These are phyloP conservation scores for Sceloporus tristichus DNA, from an alignment of 2,113 vertebrate genomes.

Conservation along the genomic window DNA sequence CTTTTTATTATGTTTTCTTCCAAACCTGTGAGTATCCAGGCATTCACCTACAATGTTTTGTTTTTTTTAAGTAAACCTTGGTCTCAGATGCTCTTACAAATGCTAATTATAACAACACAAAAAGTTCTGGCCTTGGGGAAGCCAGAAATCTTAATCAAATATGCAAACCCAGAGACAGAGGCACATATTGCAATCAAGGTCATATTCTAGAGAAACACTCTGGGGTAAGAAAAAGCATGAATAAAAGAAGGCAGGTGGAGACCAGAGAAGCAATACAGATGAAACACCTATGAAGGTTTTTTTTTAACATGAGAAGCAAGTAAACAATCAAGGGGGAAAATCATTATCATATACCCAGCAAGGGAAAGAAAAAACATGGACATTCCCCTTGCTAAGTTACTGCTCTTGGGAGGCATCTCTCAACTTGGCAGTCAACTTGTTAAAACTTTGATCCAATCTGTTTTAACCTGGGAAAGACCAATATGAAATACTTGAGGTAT, in stretches of 20 bases:
- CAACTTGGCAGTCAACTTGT: background rate
- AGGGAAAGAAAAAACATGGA: background rate
- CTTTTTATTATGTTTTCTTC: background rate
- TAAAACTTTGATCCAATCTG: background rate
- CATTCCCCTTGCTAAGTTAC: background rate
- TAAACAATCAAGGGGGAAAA: background rate
- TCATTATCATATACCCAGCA: conserved; percentile 6
- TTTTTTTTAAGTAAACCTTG: background rate
- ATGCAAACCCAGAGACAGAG: conserved; percentile 27
- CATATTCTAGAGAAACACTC: conserved; percentile 4
- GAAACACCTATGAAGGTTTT: conserved; percentile 3
- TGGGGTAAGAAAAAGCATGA: conserved; percentile 12
- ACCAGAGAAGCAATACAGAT: background rate
- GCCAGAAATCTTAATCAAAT: conserved; percentile 22
- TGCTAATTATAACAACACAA: conserved; percentile 4
- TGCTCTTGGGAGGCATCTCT: too few species aligned
- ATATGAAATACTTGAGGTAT: background rate
- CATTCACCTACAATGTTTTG: background rate
- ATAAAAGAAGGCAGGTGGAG: conserved; percentile 24
- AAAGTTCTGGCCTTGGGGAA: background rate
- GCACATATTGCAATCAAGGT: conserved; percentile 21
- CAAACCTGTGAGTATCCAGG: background rate
- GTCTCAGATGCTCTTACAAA: conserved; percentile 8
- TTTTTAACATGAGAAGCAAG: conserved; percentile 14
- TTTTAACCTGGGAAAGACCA: background rate